These are phyloP conservation scores for Parauchenoglanis punctatus DNA, from an alignment of 2,797 vertebrate species.

Conservation along the genomic window DNA sequence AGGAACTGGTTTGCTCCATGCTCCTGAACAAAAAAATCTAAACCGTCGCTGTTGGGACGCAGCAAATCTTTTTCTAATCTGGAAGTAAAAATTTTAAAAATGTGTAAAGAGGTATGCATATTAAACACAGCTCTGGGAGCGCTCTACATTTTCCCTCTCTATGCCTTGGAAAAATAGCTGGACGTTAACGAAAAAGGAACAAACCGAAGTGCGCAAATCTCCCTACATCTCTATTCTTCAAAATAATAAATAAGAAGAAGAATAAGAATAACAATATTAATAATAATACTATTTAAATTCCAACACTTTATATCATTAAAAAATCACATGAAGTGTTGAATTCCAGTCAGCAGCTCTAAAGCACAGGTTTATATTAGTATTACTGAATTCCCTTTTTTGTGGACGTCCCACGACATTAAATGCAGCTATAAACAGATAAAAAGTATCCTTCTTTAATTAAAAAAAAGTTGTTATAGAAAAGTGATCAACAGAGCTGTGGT, in stretches of 20 bases:
- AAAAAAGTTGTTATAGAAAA: not conserved
- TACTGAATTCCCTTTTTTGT: not conserved
- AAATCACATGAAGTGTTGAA: not conserved
- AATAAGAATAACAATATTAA: not conserved
- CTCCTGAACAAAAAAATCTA: not conserved
- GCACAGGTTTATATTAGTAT: not conserved
- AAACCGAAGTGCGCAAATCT: not conserved
- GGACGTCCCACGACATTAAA: no score
- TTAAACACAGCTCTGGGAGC: not conserved
- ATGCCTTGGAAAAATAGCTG: slow-evolving; percentile 12
- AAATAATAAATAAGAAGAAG: not conserved
- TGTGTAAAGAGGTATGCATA: not conserved
- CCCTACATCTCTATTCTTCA: not conserved
- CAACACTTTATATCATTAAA: not conserved
- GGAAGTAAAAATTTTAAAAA: slow-evolving; percentile 7
- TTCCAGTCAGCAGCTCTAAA: not conserved
- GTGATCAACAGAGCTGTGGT: not conserved
- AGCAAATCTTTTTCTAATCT: slow-evolving; percentile 11
- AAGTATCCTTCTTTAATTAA: no score
- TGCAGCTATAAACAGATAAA: no score
- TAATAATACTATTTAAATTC: not conserved
- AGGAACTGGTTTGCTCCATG: not conserved
- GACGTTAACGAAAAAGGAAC: not conserved
- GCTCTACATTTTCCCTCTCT: not conserved
- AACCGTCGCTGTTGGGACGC: slow-evolving; percentile 7